phyloP scores from a whole-genome alignment of 1,140 invertebrate genomes.

The Drosophila asahinai region DNA sequence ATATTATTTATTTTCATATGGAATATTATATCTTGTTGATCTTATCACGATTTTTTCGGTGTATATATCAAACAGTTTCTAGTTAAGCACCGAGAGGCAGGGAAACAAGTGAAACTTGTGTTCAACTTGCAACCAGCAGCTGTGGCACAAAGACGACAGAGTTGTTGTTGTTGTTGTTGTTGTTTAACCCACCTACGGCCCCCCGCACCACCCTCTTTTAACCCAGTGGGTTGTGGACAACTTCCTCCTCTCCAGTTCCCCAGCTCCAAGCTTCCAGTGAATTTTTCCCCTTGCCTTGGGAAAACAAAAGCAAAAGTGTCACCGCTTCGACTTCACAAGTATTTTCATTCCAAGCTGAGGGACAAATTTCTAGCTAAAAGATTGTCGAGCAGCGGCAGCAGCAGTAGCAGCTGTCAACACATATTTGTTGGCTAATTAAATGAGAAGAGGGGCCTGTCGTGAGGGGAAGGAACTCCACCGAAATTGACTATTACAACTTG shows the following conservation, averaged over 20 bases:
- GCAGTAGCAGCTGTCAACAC: constrained; percentile 56
- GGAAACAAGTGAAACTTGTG: constrained; percentile 59
- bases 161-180: constrained; percentile 2
- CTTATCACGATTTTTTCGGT: background rate
- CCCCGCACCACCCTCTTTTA: background rate
- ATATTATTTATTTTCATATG: background rate
- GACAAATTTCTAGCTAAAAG: constrained; percentile 71
- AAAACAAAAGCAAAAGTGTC: constrained; percentile 78
- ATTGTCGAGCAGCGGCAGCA: constrained; percentile 57
- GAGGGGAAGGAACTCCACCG: constrained; percentile 18
- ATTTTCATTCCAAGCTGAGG: constrained; percentile 51
- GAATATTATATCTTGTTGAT: background rate
- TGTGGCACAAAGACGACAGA: constrained; percentile 26
- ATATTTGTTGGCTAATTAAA: constrained; percentile 49
- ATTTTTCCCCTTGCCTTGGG: constrained; percentile 11
- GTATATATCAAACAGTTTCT: constrained; percentile 17
- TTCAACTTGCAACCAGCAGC: constrained; percentile 54
- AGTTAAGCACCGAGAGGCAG: constrained; percentile 14
- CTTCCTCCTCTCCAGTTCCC: constrained; percentile 16
- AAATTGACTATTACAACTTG: constrained; percentile 40
- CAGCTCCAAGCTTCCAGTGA: constrained; percentile 24
- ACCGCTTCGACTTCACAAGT: constrained; percentile 32
- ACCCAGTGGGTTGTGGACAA: constrained; percentile 28
- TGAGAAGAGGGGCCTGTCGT: constrained; percentile 7
- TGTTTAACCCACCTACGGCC: constrained; percentile 27